A percentile compares a stretch with the other conserved stretches of the same genome.
Conservation (phyloP, 2,797 vertebrate species). For the Myiothlypis chrysogaster region DNA sequence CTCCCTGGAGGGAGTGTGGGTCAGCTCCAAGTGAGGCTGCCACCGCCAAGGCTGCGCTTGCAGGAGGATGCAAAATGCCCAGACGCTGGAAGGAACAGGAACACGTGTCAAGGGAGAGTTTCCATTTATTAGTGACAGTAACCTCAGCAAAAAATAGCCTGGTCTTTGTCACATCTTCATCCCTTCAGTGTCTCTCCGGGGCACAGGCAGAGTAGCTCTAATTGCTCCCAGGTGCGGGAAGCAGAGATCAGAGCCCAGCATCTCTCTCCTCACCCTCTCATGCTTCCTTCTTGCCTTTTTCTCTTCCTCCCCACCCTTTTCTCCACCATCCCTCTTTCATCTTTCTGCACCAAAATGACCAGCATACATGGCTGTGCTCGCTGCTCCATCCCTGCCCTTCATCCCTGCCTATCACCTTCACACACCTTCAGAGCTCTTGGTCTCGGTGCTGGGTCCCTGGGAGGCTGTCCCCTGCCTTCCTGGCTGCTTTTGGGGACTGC, state of each 20-base stretch:
- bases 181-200: neutral
- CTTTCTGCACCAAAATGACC: neutral
- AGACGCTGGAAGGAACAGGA: neutral
- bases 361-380: fast-evolving
- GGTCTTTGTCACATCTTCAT: constrained; percentile 38
- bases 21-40: neutral
- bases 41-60: fast-evolving
- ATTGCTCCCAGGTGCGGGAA: neutral
- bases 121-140: constrained; percentile 42
- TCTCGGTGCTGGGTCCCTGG: neutral
- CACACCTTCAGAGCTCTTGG: neutral
- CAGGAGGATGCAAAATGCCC: neutral
- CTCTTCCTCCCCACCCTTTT: neutral
- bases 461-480: neutral
- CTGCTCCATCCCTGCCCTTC: neutral
- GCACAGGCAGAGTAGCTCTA: constrained; percentile 9
- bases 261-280: neutral
- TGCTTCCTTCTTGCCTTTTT: neutral
- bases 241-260: neutral
- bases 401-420: neutral
- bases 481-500: neutral
- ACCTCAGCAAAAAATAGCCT: constrained; percentile 30
- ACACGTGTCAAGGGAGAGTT: neutral
- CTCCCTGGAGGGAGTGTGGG: neutral
- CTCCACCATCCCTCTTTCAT: neutral